A percentile compares a stretch with the other conserved stretches of the same genome.
phyloP scores from a whole-genome alignment of 2,113 vertebrate species.

The Macrotis lagotis region DNA sequence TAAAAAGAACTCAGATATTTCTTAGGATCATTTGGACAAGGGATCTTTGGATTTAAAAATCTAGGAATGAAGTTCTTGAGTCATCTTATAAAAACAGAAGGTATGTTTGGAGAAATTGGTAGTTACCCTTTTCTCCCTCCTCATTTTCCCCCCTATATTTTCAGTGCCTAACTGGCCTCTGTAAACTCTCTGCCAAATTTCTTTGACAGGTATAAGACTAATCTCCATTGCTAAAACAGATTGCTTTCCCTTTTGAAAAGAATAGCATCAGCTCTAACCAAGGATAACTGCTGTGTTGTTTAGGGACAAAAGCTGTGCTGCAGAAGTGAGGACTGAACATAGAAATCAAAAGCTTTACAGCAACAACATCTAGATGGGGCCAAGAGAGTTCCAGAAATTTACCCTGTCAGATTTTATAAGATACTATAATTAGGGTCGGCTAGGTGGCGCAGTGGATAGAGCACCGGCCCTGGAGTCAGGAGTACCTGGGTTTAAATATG shows the following conservation, averaged over 20 bases:
- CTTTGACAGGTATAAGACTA: slow-evolving; percentile 2
- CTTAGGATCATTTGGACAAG: background rate
- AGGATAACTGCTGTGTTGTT: slow-evolving; percentile 31
- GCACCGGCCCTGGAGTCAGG: no score
- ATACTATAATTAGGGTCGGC: slow-evolving; percentile 42
- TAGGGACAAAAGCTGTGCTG: slow-evolving; percentile 33
- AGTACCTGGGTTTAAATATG: no score
- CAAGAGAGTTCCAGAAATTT: slow-evolving; percentile 28
- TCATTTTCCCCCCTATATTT: background rate
- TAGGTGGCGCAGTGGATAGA: no score
- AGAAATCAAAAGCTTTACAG: background rate
- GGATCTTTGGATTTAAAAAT: background rate
- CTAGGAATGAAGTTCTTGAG: background rate
- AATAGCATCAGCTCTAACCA: slow-evolving; percentile 1
- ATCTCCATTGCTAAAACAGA: background rate
- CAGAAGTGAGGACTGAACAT: background rate
- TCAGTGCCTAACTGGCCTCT: background rate
- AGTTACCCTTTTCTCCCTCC: background rate
- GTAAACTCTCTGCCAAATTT: background rate
- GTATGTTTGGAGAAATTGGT: background rate
- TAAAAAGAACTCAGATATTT: background rate
- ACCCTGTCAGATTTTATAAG: slow-evolving; percentile 25
- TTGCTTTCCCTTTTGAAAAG: background rate
- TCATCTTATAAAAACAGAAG: background rate
- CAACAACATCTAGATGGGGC: slow-evolving; percentile 12